Percentiles rank a stretch among this genome's conserved stretches.
phyloP scores from a whole-genome alignment of 2,797 vertebrate species.

The Cirrhinus molitorella region DNA sequence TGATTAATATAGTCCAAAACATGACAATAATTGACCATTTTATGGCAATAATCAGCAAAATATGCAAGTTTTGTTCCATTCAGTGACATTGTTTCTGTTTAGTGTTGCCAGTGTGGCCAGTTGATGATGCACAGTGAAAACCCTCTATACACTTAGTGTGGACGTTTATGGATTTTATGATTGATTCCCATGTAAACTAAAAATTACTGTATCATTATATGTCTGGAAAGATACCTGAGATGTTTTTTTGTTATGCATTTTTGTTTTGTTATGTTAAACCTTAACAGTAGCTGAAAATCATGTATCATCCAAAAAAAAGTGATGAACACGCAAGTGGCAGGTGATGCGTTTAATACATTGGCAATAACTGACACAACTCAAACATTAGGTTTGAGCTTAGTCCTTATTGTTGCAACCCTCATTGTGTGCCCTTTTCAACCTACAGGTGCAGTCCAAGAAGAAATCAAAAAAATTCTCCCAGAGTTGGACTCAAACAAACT shows the following conservation, averaged over 20 bases:
- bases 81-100: too few relatives aligned
- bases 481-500: constrained; percentile 27
- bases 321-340: neutral
- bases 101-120: too few relatives aligned
- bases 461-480: constrained; percentile 38
- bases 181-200: neutral
- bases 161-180: neutral
- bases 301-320: neutral
- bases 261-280: neutral
- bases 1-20: too few relatives aligned
- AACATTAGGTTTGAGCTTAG: neutral
- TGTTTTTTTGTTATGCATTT: neutral
- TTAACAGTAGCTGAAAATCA: neutral
- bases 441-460: constrained; percentile 28
- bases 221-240: neutral
- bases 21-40: too few relatives aligned
- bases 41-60: too few relatives aligned
- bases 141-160: too few relatives aligned
- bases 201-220: neutral
- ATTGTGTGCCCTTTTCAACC: neutral
- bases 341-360: neutral
- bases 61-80: too few relatives aligned
- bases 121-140: too few relatives aligned
- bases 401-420: neutral
- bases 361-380: neutral